These are phyloP conservation scores for Spea hammondii DNA, from an alignment of 2,797 vertebrate species.

Conservation along the genomic window DNA sequence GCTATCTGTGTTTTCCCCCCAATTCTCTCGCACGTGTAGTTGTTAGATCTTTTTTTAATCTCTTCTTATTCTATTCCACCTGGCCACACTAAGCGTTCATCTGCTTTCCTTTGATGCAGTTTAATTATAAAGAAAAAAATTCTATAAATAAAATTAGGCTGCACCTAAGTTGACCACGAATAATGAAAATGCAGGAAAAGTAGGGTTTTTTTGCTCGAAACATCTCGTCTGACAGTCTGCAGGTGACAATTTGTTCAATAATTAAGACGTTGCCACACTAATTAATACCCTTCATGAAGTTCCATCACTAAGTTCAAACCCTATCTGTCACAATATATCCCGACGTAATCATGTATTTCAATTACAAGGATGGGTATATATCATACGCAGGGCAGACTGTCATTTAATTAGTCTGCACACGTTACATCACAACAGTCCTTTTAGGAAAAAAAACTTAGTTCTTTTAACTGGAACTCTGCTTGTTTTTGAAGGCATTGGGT, in stretches of 20 bases:
- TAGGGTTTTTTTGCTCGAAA: neutral
- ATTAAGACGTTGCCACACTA: conserved; percentile 27
- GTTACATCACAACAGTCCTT: neutral
- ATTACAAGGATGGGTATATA: conserved; percentile 10
- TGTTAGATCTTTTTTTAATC: no score
- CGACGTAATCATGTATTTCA: conserved; percentile 22
- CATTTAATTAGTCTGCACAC: conserved; percentile 38
- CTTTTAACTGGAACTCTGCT: neutral
- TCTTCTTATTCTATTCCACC: no score
- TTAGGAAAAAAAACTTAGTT: conserved; percentile 7
- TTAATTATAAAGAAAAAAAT: neutral
- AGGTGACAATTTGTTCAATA: conserved; percentile 11
- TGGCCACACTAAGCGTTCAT: neutral
- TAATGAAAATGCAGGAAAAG: neutral
- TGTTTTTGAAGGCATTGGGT: neutral
- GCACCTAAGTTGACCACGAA: neutral
- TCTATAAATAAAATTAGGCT: neutral
- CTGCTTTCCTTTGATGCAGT: neutral
- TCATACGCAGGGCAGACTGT: conserved; percentile 30
- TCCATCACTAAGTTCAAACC: conserved; percentile 26
- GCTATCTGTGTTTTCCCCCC: neutral
- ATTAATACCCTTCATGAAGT: conserved; percentile 39
- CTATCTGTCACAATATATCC: conserved; percentile 22
- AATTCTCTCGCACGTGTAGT: neutral
- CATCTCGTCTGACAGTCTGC: neutral